Conservation (phyloP, 2,888 invertebrate genomes). For the Amphipoea lucens region DNA sequence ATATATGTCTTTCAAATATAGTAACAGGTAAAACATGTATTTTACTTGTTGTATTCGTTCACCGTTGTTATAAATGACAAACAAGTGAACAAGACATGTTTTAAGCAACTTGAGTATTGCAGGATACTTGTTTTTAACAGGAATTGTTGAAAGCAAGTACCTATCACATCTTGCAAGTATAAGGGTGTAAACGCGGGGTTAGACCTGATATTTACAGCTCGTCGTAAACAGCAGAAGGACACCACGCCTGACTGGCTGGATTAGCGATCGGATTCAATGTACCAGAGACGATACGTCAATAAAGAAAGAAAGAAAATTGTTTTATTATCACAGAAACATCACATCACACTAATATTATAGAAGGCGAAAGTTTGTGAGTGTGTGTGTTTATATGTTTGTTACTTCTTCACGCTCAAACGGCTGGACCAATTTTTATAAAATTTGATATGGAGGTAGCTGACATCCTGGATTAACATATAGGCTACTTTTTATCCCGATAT, state of each 20-base stretch:
- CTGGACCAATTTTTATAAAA: too few relatives aligned
- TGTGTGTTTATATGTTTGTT: too few relatives aligned
- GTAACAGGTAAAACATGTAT: too few relatives aligned
- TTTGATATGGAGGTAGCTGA: too few relatives aligned
- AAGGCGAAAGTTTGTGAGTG: too few relatives aligned
- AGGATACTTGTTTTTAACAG: not conserved
- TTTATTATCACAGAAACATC: not conserved
- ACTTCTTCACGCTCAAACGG: too few relatives aligned
- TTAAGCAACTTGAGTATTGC: not conserved
- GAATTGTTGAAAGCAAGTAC: not conserved
- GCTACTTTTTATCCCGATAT: too few relatives aligned
- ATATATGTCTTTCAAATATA: not conserved
- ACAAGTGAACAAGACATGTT: not conserved
- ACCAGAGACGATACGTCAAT: too few relatives aligned
- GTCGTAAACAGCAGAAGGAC: not conserved
- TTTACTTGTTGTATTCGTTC: not conserved
- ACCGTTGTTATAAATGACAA: not conserved
- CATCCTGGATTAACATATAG: too few relatives aligned
- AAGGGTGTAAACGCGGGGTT: not conserved
- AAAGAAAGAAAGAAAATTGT: not conserved
- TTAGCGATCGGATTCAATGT: not conserved
- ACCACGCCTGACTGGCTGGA: not conserved
- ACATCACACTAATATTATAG: too few relatives aligned
- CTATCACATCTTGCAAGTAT: not conserved
- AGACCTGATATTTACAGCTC: not conserved